phyloP scores from a whole-genome alignment of 2,888 invertebrate species.

The Epistrophe grossulariae region DNA sequence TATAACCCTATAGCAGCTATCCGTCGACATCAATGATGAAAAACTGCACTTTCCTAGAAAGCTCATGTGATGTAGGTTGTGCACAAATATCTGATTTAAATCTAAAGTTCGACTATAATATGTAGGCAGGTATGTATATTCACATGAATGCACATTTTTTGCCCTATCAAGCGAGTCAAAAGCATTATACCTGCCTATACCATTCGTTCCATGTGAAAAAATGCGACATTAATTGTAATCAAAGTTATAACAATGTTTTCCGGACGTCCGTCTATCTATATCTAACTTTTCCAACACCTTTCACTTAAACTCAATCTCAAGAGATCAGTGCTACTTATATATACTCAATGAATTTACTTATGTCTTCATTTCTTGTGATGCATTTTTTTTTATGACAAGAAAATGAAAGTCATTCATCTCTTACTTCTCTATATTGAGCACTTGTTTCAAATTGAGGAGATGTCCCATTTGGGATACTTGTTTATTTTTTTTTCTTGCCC shows the following conservation, averaged over 20 bases:
- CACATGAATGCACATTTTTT: constrained; percentile 7
- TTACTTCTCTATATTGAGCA: neutral
- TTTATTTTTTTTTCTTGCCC: constrained; percentile 8
- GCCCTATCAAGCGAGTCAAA: neutral
- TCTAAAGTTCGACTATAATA: neutral
- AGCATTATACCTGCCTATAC: neutral
- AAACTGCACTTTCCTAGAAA: neutral
- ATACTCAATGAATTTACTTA: constrained; percentile 5
- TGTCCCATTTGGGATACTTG: constrained; percentile 1
- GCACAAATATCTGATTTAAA: neutral
- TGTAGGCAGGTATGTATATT: too few species aligned
- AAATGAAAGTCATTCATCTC: constrained; percentile 20
- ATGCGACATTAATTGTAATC: neutral
- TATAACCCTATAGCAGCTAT: neutral
- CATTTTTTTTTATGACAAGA: neutral
- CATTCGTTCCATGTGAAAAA: neutral
- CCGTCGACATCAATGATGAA: neutral
- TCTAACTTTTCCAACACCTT: constrained; percentile 11
- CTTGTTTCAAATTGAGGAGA: neutral
- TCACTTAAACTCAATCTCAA: constrained; percentile 28
- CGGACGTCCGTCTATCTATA: constrained; percentile 4
- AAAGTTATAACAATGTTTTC: neutral
- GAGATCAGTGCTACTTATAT: constrained; percentile 9
- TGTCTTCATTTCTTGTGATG: constrained; percentile 17
- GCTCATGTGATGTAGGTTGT: neutral